Conservation (phyloP, 2,113 vertebrate species). For the Anhinga anhinga region DNA sequence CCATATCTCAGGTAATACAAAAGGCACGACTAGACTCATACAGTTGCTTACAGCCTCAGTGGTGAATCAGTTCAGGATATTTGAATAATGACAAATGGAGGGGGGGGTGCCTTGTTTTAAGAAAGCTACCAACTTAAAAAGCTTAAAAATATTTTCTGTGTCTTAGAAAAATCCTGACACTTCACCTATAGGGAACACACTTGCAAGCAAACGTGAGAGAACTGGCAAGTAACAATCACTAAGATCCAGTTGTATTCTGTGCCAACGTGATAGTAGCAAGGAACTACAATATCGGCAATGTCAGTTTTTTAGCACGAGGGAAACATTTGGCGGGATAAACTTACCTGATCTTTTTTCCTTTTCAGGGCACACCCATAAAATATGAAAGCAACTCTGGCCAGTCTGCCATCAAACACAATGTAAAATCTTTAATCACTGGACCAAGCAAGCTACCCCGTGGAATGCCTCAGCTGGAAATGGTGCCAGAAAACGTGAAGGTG, state of each 20-base stretch:
- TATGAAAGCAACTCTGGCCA: constrained; percentile 83
- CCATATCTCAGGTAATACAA: constrained; percentile 88
- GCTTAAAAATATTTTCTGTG: neutral
- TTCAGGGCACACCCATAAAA: constrained; percentile 89
- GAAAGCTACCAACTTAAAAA: neutral
- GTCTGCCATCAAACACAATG: constrained; percentile 95
- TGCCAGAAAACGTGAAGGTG: constrained; percentile 78
- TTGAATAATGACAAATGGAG: neutral
- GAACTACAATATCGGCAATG: neutral
- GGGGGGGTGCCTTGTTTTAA: neutral
- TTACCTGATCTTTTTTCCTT: neutral
- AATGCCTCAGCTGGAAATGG: constrained; percentile 87
- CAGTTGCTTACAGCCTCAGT: neutral
- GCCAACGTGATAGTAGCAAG: neutral
- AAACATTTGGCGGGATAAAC: neutral
- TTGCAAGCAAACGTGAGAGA: neutral
- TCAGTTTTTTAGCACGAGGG: rapidly evolving
- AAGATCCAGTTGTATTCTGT: neutral
- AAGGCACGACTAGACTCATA: neutral
- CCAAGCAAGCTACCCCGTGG: constrained; percentile 85
- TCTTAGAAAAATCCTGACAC: neutral
- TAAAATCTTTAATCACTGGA: constrained; percentile 95
- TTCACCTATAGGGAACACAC: neutral
- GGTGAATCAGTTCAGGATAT: neutral
- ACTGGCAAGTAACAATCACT: neutral